A percentile compares a stretch with the other conserved stretches of the same genome.
These are phyloP conservation scores for Anolis sagrei DNA, from an alignment of 2,113 vertebrate genomes.

Conservation along the genomic window DNA sequence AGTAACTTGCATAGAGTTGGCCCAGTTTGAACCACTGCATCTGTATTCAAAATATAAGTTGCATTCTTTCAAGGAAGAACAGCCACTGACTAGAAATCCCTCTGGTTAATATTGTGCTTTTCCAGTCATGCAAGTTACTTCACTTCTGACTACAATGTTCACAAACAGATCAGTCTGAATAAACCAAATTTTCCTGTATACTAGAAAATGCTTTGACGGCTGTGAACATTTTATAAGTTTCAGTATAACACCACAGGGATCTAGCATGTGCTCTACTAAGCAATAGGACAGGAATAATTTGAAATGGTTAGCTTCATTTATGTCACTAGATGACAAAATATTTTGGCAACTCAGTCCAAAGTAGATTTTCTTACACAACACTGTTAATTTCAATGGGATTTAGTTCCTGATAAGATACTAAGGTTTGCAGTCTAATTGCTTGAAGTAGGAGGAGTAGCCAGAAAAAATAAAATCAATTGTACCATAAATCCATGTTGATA, in stretches of 20 bases:
- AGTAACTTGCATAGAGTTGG: not conserved
- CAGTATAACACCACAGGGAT: not conserved
- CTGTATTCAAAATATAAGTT: not conserved
- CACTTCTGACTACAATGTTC: conserved; percentile 20
- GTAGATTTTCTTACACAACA: not conserved
- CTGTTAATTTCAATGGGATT: not conserved
- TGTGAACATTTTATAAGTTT: conserved; percentile 3
- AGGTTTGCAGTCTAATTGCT: not conserved
- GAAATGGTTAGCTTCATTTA: conserved; percentile 5
- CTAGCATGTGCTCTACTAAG: not conserved
- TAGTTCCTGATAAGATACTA: not conserved
- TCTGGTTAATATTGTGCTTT: not conserved
- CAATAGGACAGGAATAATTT: not conserved
- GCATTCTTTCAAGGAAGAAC: not conserved
- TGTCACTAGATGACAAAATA: not conserved
- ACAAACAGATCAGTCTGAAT: conserved; percentile 18
- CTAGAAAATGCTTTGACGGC: not conserved
- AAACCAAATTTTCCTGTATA: conserved; percentile 1
- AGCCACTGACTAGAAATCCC: not conserved
- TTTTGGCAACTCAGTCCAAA: not conserved
- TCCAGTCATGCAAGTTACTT: not conserved
- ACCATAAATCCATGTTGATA: not conserved
- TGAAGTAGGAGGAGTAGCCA: not conserved
- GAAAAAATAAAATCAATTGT: conserved; percentile 8
- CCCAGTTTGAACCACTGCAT: not conserved